phyloP scores from a whole-genome alignment of 92 coral and sea anemone species.

The Phenganax stokvisi region DNA sequence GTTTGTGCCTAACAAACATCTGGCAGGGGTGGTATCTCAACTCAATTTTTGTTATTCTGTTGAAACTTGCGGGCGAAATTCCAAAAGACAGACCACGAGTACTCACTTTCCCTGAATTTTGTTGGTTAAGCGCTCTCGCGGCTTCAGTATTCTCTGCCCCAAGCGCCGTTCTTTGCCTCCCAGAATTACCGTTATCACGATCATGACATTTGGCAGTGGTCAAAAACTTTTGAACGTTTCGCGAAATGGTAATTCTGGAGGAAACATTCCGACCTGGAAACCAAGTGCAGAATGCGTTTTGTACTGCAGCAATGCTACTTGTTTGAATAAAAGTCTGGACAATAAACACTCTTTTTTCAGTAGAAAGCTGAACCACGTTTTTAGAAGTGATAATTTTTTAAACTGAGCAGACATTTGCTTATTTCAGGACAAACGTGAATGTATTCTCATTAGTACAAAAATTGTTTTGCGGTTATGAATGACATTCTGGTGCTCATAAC shows the following conservation, averaged over 20 bases:
- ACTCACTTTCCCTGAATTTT: constrained; percentile 5
- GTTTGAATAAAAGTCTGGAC: too few species aligned
- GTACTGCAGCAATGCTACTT: constrained; percentile 19
- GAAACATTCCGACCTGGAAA: constrained; percentile 29
- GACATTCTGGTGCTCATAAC: too few species aligned
- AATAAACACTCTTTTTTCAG: constrained; percentile 19
- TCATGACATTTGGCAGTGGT: constrained; percentile 3
- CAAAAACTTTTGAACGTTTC: neutral
- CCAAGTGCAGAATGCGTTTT: too few species aligned
- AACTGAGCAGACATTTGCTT: too few species aligned
- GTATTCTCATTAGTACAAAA: too few species aligned
- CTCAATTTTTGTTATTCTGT: neutral
- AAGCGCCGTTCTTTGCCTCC: too few species aligned
- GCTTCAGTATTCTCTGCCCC: constrained; percentile 5
- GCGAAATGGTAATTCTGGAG: constrained; percentile 3
- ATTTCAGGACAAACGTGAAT: too few species aligned
- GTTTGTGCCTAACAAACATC: neutral
- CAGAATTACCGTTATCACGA: too few species aligned
- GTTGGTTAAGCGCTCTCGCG: constrained; percentile 6
- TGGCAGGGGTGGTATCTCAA: neutral
- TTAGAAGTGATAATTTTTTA: too few species aligned
- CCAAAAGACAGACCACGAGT: constrained; percentile 20
- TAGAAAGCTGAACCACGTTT: constrained; percentile 25
- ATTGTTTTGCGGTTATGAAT: too few species aligned
- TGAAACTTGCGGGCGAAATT: too few species aligned